Base-by-base conservation (phyloP, 2,113 vertebrate species). In the Archocentrus centrarchus region DNA sequence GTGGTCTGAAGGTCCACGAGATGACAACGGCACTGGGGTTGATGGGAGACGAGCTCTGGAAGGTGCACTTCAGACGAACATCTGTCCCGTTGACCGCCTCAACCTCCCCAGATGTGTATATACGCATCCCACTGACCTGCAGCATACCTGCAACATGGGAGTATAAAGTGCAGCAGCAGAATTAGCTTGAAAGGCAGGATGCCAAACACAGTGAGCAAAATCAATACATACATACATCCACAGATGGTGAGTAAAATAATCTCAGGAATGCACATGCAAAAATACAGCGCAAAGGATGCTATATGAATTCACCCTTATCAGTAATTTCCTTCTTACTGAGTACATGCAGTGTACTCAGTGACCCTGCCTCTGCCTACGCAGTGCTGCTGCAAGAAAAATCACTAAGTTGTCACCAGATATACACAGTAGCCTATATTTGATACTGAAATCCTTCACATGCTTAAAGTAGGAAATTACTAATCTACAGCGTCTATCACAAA, bases 61-160 rank as follows among this genome's bases (percentile, higher is more conserved):
- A 99, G 18, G 96, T 97, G 94, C 98, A 99, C 92, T 96, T 99
- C 22, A 99, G 92, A 13, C 97, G 94, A 47, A 95, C 83, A 6
- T 98, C 97, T 0, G 97, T 99, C 70, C 98, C 98, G 0, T 99
- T 99, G 64, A 98, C 95, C 0, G 96, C 97, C 66, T 98, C 95
- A 85, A 98, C 75, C 1, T 95, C 92, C 5, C 86, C 93, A 0
- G 96, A 86, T 0, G 97, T 99, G 88, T 97, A 95, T 61, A 98
- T 94, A 2, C 95, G 96, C 77, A 99, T 94, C 0, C 97, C 97
- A 0, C 83, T 86, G 10, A 58, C 93, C 15, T 83, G 94, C 91
- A 95, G 92, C 75, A 96, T 79, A 1, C 91, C 97, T 97, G 89
- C 37, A 79, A 63, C 20, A 85, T 35, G 3, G 32, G 44, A 22